phyloP scores from a whole-genome alignment of 2,113 vertebrate genomes.

The Malurus cyaneus region DNA sequence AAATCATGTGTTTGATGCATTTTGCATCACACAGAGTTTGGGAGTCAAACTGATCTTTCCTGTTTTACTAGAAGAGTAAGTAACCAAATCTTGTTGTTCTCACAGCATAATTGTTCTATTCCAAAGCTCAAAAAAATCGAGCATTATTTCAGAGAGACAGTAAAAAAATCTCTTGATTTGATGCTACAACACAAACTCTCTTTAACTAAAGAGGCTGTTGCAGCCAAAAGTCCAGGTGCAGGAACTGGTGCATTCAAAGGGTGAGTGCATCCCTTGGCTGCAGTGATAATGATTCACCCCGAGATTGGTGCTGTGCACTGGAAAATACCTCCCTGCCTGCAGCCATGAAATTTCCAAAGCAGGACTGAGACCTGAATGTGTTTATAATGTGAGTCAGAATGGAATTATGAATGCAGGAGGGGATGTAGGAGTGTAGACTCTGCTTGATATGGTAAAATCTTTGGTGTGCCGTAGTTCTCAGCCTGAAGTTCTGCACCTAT shows the following conservation, averaged over 20 bases:
- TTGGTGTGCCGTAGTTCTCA: rapidly evolving
- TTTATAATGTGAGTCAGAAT: not conserved
- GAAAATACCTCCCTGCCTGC: not conserved
- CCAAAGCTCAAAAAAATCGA: not conserved
- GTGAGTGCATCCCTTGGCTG: not conserved
- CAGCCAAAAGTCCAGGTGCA: not conserved
- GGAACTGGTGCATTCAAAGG: not conserved
- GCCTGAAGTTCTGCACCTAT: not conserved
- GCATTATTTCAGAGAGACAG: not conserved
- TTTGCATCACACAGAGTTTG: not conserved
- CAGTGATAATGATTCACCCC: rapidly evolving
- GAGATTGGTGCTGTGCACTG: not conserved
- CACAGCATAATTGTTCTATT: not conserved
- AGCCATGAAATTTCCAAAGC: not conserved
- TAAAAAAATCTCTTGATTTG: not conserved
- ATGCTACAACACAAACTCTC: not conserved
- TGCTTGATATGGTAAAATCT: constrained; percentile 45
- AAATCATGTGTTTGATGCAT: not conserved
- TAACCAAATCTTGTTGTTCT: not conserved
- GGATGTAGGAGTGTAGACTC: constrained; percentile 1
- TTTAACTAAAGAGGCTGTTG: not conserved
- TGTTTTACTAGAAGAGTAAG: not conserved
- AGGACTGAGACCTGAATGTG: not conserved
- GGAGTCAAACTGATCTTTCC: not conserved
- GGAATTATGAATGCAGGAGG: not conserved